Percentiles rank a stretch among this genome's conserved stretches.
Evolutionary conservation across 2,888 invertebrate genomes (phyloP).

Genomic region (Drosophila melanosoma): DNA sequence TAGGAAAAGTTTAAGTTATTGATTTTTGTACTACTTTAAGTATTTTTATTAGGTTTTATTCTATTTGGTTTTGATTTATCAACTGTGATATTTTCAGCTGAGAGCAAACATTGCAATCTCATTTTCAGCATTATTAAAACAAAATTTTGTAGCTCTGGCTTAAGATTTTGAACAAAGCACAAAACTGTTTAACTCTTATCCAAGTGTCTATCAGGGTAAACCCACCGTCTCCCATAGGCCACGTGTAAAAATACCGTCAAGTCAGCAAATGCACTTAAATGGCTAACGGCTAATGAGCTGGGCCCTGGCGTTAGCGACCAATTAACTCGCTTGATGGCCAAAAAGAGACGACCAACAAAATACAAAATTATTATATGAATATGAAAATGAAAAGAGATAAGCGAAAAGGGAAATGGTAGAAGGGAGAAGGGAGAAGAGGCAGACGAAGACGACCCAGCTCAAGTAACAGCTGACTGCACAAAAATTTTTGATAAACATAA

Average conservation of each 20-base stretch:
- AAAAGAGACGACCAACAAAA: constrained; percentile 27
- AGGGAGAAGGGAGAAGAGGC: neutral
- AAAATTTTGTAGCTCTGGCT: neutral
- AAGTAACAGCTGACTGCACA: constrained; percentile 67
- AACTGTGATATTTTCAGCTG: neutral
- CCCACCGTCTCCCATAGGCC: neutral
- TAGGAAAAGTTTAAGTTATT: accelerated
- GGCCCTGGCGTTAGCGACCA: constrained; percentile 60
- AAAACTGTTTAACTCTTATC: neutral
- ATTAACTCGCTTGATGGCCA: constrained; percentile 61
- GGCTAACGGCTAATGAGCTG: constrained; percentile 43
- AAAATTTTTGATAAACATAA: constrained; percentile 62
- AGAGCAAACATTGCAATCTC: neutral
- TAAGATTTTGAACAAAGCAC: neutral
- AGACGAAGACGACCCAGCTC: constrained; percentile 32
- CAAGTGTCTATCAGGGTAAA: neutral
- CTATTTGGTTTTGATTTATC: neutral
- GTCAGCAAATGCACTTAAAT: constrained; percentile 7
- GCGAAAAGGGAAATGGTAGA: neutral
- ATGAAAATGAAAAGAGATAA: neutral
- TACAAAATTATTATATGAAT: neutral
- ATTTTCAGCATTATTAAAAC: neutral
- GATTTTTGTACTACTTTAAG: neutral
- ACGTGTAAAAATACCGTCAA: neutral
- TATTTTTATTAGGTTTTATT: neutral